A percentile compares a stretch with the other conserved stretches of the same genome.
Conservation (phyloP, 2,888 invertebrate species). For the Apamea sordens region DNA sequence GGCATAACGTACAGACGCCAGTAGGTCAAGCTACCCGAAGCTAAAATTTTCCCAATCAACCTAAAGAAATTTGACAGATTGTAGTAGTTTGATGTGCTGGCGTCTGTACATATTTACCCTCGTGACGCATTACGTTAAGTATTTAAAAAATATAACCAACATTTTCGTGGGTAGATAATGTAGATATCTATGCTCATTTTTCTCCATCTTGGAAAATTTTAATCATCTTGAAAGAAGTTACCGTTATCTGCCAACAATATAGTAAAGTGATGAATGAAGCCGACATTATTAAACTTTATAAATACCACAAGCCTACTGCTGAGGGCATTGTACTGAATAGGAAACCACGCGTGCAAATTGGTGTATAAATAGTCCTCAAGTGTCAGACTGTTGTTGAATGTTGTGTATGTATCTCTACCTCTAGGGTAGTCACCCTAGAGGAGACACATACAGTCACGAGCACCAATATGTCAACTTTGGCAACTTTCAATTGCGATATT, state of each 20-base stretch:
- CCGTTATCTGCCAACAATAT: constrained; percentile 4
- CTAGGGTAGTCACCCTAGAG: no score
- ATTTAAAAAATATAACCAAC: background rate
- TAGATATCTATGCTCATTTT: background rate
- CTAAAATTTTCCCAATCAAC: no score
- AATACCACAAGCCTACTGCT: constrained; percentile 25
- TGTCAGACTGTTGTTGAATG: background rate
- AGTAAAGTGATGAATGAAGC: constrained; percentile 36
- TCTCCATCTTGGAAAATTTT: background rate
- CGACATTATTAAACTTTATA: constrained; percentile 32
- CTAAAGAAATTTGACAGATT: no score
- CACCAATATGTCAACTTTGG: no score
- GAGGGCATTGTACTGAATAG: constrained; percentile 13
- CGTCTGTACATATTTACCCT: background rate
- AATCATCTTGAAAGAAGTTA: background rate
- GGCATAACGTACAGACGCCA: no score
- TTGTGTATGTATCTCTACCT: no score
- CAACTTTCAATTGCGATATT: no score
- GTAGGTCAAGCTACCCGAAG: no score
- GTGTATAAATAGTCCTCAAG: constrained; percentile 33
- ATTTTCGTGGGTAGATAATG: background rate
- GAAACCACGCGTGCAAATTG: constrained; percentile 46
- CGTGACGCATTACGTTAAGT: no score
- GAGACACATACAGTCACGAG: background rate
- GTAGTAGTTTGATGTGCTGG: no score